These are phyloP conservation scores for Danaus plexippus DNA, from an alignment of 1,140 invertebrate species.

Conservation along the genomic window DNA sequence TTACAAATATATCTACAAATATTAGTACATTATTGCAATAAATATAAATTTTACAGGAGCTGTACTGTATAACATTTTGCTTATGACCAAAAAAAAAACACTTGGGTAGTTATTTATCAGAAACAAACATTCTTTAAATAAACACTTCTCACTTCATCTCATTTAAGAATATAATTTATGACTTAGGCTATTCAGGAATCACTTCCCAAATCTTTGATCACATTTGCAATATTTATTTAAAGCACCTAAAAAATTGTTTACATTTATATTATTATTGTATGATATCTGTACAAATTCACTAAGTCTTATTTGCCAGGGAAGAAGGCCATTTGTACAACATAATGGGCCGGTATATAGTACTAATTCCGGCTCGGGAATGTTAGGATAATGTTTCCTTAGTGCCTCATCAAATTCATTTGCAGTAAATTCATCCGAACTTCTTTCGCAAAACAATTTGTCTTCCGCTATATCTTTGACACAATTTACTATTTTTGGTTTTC, in stretches of 20 bases:
- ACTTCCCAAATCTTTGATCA: conserved; percentile 80
- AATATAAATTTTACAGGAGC: conserved; percentile 13
- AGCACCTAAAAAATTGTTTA: conserved; percentile 71
- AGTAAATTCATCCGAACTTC: conserved; percentile 38
- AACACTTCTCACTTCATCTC: not conserved
- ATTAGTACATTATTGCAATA: conserved; percentile 19
- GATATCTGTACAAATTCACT: conserved; percentile 78
- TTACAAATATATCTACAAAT: conserved; percentile 23
- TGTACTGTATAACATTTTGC: conserved; percentile 6
- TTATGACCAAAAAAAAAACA: conserved; percentile 9
- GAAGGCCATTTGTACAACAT: conserved; percentile 74
- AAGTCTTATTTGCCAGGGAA: conserved; percentile 81
- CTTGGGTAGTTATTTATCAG: conserved; percentile 11
- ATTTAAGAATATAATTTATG: conserved; percentile 14
- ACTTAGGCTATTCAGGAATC: conserved; percentile 31
- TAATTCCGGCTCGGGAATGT: conserved; percentile 78
- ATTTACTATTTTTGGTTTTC: conserved; percentile 71
- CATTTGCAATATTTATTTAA: conserved; percentile 76
- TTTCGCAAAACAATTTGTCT: conserved; percentile 29
- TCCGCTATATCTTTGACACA: conserved; percentile 49
- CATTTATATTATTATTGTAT: conserved; percentile 69
- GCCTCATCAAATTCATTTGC: conserved; percentile 66
- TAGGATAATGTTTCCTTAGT: conserved; percentile 60
- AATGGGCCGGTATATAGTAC: conserved; percentile 74
- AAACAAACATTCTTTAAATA: conserved; percentile 5